Conservation (phyloP, 2,113 vertebrate genomes). For the Caranx ignobilis region DNA sequence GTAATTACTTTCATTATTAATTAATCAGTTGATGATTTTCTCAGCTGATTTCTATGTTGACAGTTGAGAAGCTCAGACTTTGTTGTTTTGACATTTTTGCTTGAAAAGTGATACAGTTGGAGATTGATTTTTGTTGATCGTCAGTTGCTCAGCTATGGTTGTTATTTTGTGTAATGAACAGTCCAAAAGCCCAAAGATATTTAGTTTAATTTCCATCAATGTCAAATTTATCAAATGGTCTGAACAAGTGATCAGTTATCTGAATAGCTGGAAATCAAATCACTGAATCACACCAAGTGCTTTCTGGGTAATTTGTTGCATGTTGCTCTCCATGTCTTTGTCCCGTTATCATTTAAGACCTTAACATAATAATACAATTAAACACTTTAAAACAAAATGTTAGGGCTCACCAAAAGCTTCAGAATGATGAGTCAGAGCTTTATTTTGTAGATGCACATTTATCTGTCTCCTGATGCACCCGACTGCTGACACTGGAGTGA, state of each 20-base stretch:
- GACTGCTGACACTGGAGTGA: slow-evolving; percentile 23
- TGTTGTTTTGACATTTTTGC: too few species aligned
- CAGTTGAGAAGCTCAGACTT: too few species aligned
- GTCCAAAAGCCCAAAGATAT: background rate
- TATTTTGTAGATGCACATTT: slow-evolving; percentile 38
- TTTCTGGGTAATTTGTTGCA: background rate
- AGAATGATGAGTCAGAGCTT: slow-evolving; percentile 2
- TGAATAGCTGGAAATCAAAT: background rate
- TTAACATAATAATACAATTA: background rate
- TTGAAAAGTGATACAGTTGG: too few species aligned
- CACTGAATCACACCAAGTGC: background rate
- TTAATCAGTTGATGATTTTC: background rate
- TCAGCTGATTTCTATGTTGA: background rate
- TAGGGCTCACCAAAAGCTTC: slow-evolving; percentile 11
- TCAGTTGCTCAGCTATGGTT: too few species aligned
- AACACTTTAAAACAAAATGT: background rate
- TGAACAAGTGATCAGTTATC: background rate
- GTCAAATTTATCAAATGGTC: background rate
- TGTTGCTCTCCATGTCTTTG: background rate
- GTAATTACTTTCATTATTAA: background rate
- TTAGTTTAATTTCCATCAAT: background rate
- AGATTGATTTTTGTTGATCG: too few species aligned
- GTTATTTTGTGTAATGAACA: background rate
- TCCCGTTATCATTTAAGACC: background rate
- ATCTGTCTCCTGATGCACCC: slow-evolving; percentile 47